Evolutionary conservation across 2,797 vertebrate species (phyloP).

Genomic region (Emys orbicularis): DNA sequence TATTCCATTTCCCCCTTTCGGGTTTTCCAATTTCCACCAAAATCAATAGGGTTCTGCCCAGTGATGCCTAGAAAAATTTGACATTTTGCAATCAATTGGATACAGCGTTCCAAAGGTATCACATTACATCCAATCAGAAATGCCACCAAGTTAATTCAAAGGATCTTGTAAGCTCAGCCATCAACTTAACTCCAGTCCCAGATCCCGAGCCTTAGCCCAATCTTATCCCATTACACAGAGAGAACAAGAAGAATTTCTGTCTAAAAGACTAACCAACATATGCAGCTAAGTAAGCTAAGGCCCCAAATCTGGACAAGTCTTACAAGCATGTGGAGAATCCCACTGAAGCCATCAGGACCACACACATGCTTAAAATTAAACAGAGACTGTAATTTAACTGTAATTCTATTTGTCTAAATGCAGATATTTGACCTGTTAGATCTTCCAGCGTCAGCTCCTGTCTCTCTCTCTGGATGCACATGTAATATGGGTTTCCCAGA

Average conservation of each 20-base stretch:
- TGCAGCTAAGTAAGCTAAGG: fast-evolving
- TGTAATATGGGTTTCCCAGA: background rate
- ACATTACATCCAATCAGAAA: background rate
- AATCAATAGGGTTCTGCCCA: background rate
- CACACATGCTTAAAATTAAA: background rate
- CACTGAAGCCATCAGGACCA: background rate
- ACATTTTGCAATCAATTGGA: background rate
- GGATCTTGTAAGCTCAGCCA: background rate
- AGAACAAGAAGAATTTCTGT: background rate
- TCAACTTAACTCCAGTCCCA: fast-evolving
- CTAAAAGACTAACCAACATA: background rate
- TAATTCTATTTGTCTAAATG: background rate
- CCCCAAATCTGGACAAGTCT: background rate
- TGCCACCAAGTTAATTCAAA: background rate
- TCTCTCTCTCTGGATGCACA: background rate
- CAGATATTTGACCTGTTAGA: background rate
- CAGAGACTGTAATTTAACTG: background rate
- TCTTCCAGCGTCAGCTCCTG: background rate
- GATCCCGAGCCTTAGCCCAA: fast-evolving
- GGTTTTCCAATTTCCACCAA: background rate
- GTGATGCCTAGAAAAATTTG: background rate
- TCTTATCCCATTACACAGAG: background rate
- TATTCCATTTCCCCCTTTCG: background rate
- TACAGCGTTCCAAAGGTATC: background rate
- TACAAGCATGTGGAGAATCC: constrained; percentile 32